phyloP scores from a whole-genome alignment of 1,140 invertebrate genomes.

The Spodoptera frugiperda region DNA sequence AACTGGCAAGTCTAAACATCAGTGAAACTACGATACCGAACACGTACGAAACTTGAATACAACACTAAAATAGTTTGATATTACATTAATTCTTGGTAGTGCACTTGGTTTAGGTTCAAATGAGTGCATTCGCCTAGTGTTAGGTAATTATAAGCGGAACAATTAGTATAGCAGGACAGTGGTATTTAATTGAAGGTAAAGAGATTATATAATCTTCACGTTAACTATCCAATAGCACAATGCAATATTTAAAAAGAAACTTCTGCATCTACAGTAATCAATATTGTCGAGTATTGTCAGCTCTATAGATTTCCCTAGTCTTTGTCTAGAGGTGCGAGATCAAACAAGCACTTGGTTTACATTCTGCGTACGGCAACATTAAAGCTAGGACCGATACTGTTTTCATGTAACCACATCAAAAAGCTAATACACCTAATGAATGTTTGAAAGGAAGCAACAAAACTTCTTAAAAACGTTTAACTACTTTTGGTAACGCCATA shows the following conservation, averaged over 20 bases:
- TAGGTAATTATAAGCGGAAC: background rate
- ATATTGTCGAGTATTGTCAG: background rate
- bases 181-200: no score
- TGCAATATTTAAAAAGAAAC: no score
- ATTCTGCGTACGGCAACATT: conserved; percentile 46
- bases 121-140: background rate
- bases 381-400: conserved; percentile 42
- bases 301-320: conserved; percentile 13
- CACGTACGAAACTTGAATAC: conserved; percentile 49
- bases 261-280: background rate
- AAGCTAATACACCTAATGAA: conserved; percentile 20
- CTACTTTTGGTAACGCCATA: conserved; percentile 13
- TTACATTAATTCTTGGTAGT: conserved; percentile 23
- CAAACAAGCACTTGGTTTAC: conserved; percentile 53
- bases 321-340: conserved; percentile 49
- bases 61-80: conserved; percentile 46
- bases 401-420: conserved; percentile 53
- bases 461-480: conserved; percentile 25
- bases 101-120: background rate
- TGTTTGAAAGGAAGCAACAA: conserved; percentile 29
- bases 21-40: conserved; percentile 46
- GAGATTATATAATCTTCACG: no score
- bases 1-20: conserved; percentile 68
- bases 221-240: no score
- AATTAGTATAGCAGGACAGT: no score